Evolutionary conservation across 2,888 invertebrate genomes (phyloP).

Genomic region (Blastobasis adustella): DNA sequence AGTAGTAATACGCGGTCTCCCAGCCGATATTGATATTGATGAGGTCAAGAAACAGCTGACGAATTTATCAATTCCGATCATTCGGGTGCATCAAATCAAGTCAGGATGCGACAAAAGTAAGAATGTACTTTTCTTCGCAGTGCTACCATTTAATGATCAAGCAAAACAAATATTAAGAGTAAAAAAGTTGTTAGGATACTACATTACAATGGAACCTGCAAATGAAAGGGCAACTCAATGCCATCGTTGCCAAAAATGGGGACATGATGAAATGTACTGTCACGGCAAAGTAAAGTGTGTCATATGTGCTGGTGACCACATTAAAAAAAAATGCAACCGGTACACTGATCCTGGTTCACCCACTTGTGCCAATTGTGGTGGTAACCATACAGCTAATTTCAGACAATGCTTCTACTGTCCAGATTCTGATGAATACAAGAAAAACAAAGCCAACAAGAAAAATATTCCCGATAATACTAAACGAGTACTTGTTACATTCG

Average conservation of each 20-base stretch:
- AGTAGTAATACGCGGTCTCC: conserved; percentile 44
- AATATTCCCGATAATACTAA: background rate
- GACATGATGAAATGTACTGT: conserved; percentile 52
- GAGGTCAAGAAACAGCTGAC: conserved; percentile 32
- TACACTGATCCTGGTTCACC: conserved; percentile 24
- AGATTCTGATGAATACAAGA: conserved; percentile 19
- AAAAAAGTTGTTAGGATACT: conserved; percentile 27
- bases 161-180: conserved; percentile 33
- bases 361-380: conserved; percentile 48
- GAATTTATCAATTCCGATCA: conserved; percentile 33
- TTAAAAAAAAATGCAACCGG: conserved; percentile 36
- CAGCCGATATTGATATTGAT: conserved; percentile 26
- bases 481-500: conserved; percentile 5
- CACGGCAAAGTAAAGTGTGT: conserved; percentile 45
- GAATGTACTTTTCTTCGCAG: conserved; percentile 32
- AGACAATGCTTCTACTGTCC: conserved; percentile 33
- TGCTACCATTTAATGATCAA: conserved; percentile 33
- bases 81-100: conserved; percentile 34
- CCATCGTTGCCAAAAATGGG: conserved; percentile 55
- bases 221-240: conserved; percentile 40
- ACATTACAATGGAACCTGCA: conserved; percentile 42
- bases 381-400: conserved; percentile 42
- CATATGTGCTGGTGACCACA: conserved; percentile 51
- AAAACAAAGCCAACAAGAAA: conserved; percentile 10
- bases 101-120: conserved; percentile 21